Percentiles rank a stretch among this genome's conserved stretches.
These are phyloP conservation scores for Phymanthus crucifer DNA, from an alignment of 92 coral and sea anemone genomes.

Conservation along the genomic window DNA sequence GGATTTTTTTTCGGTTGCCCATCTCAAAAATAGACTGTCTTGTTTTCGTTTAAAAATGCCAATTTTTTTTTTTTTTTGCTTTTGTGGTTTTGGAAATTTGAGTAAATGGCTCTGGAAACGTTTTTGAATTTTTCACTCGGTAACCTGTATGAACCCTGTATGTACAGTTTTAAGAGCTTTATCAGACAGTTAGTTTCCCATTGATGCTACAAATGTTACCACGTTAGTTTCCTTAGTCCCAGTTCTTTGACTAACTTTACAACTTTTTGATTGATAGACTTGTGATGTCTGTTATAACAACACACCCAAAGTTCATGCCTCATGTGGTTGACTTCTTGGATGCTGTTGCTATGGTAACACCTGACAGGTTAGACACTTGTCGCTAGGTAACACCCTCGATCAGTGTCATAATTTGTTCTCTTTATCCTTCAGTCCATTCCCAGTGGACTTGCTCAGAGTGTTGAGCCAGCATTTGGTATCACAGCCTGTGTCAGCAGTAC, in stretches of 20 bases:
- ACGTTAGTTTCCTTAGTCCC: no score
- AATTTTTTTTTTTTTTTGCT: no score
- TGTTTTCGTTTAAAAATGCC: no score
- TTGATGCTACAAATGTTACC: no score
- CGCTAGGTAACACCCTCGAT: neutral
- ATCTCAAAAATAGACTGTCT: no score
- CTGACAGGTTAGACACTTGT: constrained; percentile 67
- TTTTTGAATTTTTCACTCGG: no score
- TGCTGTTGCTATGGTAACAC: constrained; percentile 73
- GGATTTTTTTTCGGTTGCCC: no score
- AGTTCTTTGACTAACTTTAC: neutral
- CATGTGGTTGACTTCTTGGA: constrained; percentile 73
- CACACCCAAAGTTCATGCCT: constrained; percentile 86
- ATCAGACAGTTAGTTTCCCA: neutral
- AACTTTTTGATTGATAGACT: no score
- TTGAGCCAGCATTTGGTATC: constrained; percentile 84
- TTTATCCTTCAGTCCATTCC: constrained; percentile 65
- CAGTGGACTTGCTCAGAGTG: constrained; percentile 78
- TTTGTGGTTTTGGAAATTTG: no score
- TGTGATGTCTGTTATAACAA: constrained; percentile 77
- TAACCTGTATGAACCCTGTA: no score
- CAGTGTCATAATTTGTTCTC: neutral
- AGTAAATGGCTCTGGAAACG: no score
- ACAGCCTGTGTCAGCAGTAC: constrained; percentile 75
- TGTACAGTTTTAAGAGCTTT: no score